These are phyloP conservation scores for Bactericera cockerelli DNA, from an alignment of 1,140 invertebrate species.

Conservation along the genomic window DNA sequence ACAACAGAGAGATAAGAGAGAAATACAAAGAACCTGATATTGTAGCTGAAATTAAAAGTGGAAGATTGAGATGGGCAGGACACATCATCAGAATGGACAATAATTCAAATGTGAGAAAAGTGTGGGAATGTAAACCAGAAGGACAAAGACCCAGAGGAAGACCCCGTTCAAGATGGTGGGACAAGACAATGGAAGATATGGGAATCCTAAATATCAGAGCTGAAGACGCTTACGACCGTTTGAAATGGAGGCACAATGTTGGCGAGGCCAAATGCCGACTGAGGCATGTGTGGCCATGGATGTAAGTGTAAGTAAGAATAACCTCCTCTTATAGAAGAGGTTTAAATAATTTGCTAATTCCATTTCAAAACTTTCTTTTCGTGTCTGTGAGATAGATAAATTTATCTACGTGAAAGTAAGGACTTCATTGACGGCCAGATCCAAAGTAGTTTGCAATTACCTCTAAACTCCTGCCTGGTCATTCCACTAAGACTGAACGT, in stretches of 20 bases:
- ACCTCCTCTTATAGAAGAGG: too few species aligned
- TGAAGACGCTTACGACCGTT: neutral
- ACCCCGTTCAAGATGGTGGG: conserved; percentile 8
- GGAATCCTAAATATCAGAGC: neutral
- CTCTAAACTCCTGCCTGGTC: too few species aligned
- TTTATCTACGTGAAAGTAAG: too few species aligned
- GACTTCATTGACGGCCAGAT: too few species aligned
- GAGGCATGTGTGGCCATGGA: neutral
- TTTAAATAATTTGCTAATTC: too few species aligned
- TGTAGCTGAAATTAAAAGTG: neutral
- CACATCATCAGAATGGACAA: conserved; percentile 8
- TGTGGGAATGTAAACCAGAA: neutral
- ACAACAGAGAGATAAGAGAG: neutral
- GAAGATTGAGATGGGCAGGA: conserved; percentile 13
- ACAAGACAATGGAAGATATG: conserved; percentile 5
- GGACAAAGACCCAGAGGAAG: conserved; percentile 12
- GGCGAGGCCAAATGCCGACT: conserved; percentile 7
- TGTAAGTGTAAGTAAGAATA: neutral
- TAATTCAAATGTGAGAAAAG: conserved; percentile 5
- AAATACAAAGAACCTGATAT: neutral
- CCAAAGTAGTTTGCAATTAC: too few species aligned
- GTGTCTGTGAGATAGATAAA: too few species aligned
- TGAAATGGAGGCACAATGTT: neutral
- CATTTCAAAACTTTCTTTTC: too few species aligned
- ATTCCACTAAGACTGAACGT: too few species aligned